Base-by-base conservation (phyloP, 2,888 invertebrate species). In the Dascillus cervinus region DNA sequence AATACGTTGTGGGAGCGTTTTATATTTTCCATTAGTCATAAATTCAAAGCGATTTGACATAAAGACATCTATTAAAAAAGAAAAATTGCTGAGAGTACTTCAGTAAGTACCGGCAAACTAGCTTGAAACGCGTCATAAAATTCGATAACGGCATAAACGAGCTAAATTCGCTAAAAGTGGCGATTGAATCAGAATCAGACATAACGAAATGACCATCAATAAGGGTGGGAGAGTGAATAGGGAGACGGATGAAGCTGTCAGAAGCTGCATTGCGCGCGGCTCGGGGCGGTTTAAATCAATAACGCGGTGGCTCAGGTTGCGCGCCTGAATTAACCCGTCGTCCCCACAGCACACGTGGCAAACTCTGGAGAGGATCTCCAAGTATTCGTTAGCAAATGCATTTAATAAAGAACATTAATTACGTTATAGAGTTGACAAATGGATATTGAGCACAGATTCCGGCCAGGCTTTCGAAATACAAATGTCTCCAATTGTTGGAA, bases 161-260 rank as follows among this genome's bases (percentile, higher is more conserved):
- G 28, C 37, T 27, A 41, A 41, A 43, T 41, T 39, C 30, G 28
- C 31, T 37, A 38, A 43, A 45, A 45, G 48, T 46, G 45, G 41
- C 42, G 47, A 54, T 54, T 49, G 52, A 51, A 53, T 52, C 47
- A 39, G 43, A 46, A 50, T 55, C 53, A 48, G 49, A 52, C 51
- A 45, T 49, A 55, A 54, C 53, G 47, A 53, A 55, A 52, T 53
- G 53, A 52, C 53, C 52, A 53, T 52, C 52, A 49, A 47, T 47
- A 41, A 45, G 40, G 35, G 37, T 41, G 30, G 24, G 34, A 33
- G 30, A 29, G 13, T 27, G 30, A 39, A 35, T 28, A 41, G 39
- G 41, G 39, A 35, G 43, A 43, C 37, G 41, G 45, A 51, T 49
- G 47, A 49, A 52, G 52, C 48, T 48, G 50, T 52, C 52, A 48